Percentiles rank a stretch among this genome's conserved stretches.
These are phyloP conservation scores for Hipposideros larvatus DNA, from an alignment of 2,797 vertebrate species.

Conservation along the genomic window DNA sequence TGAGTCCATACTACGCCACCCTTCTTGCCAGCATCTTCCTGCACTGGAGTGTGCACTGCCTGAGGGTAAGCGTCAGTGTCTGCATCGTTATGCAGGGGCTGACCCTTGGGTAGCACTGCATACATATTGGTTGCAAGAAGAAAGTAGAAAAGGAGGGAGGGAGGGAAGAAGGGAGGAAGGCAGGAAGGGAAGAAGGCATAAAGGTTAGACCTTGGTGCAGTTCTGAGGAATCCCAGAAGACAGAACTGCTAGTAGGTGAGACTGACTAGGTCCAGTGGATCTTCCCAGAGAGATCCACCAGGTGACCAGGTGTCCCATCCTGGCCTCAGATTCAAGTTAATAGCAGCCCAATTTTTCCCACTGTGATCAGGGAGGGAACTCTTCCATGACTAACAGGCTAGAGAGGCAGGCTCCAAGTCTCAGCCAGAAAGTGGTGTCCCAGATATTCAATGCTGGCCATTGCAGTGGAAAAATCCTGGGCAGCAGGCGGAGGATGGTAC, in stretches of 20 bases:
- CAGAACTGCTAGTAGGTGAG: neutral
- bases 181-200: neutral
- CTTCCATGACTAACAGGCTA: neutral
- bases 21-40: neutral
- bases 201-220: neutral
- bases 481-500: neutral
- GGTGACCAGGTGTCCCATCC: neutral
- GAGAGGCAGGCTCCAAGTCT: neutral
- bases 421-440: neutral
- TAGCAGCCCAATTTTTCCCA: neutral
- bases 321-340: neutral
- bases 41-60: neutral
- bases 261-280: too few relatives aligned
- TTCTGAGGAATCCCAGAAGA: conserved; percentile 1
- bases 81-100: too few relatives aligned
- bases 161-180: neutral
- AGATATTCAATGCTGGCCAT: neutral
- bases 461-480: neutral
- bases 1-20: neutral
- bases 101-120: neutral
- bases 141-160: neutral
- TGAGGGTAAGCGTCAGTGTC: neutral
- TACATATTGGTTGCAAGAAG: neutral
- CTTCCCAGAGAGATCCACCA: too few relatives aligned
- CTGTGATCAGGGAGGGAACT: neutral